Conservation (phyloP, 2,797 vertebrate species). For the Rhinichthys osculus region DNA sequence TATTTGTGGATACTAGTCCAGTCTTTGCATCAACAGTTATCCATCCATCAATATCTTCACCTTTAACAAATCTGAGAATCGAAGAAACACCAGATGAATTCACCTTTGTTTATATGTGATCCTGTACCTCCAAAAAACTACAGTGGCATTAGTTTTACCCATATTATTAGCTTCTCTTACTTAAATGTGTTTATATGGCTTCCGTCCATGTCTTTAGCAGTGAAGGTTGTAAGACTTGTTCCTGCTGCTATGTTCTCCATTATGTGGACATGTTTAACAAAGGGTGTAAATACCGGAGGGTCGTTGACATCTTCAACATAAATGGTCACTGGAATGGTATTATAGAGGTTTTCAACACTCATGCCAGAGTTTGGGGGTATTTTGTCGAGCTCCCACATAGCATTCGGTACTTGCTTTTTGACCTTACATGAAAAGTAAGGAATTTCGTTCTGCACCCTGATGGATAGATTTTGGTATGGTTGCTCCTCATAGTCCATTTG, state of each 20-base stretch:
- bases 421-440: constrained; percentile 64
- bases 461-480: constrained; percentile 47
- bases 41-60: constrained; percentile 64
- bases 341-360: neutral
- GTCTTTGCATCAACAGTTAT: constrained; percentile 63
- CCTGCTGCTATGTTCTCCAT: constrained; percentile 60
- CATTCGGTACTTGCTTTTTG: neutral
- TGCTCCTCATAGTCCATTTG: constrained; percentile 63
- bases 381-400: constrained; percentile 57
- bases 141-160: neutral
- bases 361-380: neutral
- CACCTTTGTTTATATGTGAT: neutral
- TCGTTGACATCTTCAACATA: constrained; percentile 65
- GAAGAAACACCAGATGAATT: neutral
- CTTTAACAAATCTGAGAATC: constrained; percentile 59
- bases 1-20: constrained; percentile 58
- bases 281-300: constrained; percentile 62
- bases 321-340: constrained; percentile 44
- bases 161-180: constrained; percentile 48
- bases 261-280: constrained; percentile 33
- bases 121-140: neutral
- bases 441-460: constrained; percentile 62
- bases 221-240: constrained; percentile 29
- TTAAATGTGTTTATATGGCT: constrained; percentile 39
- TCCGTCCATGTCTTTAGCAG: constrained; percentile 61